Evolutionary conservation across 2,113 vertebrate genomes (phyloP), one percentile per base, ranked within the genome.

Genomic region (Ibidorhyncha struthersii): DNA sequence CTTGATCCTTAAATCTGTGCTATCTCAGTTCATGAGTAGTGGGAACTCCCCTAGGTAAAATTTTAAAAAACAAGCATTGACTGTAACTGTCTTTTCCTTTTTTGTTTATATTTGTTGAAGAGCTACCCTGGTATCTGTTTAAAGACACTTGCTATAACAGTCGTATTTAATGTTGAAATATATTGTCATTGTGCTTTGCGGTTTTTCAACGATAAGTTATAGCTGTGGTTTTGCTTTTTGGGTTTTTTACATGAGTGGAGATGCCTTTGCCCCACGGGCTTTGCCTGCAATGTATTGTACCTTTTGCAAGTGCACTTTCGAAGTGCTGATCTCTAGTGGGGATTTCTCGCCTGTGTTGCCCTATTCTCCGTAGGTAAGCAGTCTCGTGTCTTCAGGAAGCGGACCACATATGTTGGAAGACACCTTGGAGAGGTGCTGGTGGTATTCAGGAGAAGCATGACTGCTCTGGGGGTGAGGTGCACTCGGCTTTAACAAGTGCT

Each of bases 11-110:
- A 76, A 90, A 69, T 93, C 94, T 87, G 11, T 91, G 65, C 49
- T 92, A 94, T 80, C 89, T 89, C 78, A 77, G 84, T 62, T 82
- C 67, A 27, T 66, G 58, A 82, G 53, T 62, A 86, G 53, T 96
- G 89, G 93, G 94, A 97, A 90, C 81, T 93, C 91, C 94, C 81
- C 83, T 82, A 91, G 95, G 93, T 96, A 43, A 97, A 80, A 93
- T 93, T 77, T 61, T 6, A 6, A 58, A 83, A 86, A 96, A 96
- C 50, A 87, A 87, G 29, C 81, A 62, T 76, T 94, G 94, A 94
- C 86, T 93, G 40, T 94, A 66, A 95, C 91, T 94, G 91, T 94
- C 95, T 94, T 95, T 91, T 90, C 89, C 70, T 85, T 92, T 91
- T 72, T 80, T 71, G 62, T 79, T 94, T 66, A 5, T 85, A 6